Evolutionary conservation across 2,888 invertebrate species (phyloP).

Genomic region (Eurois occulta): DNA sequence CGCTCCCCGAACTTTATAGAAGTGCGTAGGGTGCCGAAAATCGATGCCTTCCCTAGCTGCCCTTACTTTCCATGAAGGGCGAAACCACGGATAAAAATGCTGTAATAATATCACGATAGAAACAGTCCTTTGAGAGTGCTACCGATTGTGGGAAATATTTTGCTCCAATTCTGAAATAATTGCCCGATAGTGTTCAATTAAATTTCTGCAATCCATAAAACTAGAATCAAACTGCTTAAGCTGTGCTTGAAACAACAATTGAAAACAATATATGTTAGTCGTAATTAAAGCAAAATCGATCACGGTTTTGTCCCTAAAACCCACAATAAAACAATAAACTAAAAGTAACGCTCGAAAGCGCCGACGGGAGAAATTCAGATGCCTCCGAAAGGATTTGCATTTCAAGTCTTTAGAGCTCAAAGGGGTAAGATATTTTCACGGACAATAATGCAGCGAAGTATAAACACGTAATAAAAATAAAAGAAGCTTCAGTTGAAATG

Average conservation of each 20-base stretch:
- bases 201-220: background rate
- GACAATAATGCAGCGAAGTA: conserved; percentile 24
- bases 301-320: background rate
- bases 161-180: conserved; percentile 7
- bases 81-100: conserved; percentile 79
- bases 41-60: conserved; percentile 88
- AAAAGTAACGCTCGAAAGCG: conserved; percentile 14
- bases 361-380: conserved; percentile 29
- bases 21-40: conserved; percentile 87
- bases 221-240: background rate
- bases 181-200: background rate
- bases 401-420: conserved; percentile 53
- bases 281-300: background rate
- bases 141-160: conserved; percentile 22
- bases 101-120: conserved; percentile 62
- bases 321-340: background rate
- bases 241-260: background rate
- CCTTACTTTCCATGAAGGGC: conserved; percentile 81
- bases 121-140: conserved; percentile 36
- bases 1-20: conserved; percentile 69
- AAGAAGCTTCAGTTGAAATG: conserved; percentile 19
- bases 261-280: background rate
- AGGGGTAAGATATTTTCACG: conserved; percentile 45
- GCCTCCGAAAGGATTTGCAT: conserved; percentile 38
- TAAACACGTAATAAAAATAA: conserved; percentile 36